These are phyloP conservation scores for Bovichtus variegatus DNA, from an alignment of 2,797 vertebrate genomes.

Conservation along the genomic window DNA sequence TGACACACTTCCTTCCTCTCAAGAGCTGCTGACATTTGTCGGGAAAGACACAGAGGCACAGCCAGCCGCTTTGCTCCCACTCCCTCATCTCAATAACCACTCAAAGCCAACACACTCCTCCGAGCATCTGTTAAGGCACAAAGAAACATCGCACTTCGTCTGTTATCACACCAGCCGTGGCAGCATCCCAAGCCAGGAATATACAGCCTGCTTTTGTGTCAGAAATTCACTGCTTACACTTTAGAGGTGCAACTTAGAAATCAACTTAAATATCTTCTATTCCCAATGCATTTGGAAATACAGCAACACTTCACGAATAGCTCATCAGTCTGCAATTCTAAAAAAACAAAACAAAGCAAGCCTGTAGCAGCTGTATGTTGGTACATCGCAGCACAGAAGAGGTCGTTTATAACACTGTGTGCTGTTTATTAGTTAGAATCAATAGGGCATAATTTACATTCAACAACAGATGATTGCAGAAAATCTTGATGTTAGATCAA, in stretches of 20 bases:
- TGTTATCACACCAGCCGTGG: constrained; percentile 61
- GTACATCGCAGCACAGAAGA: constrained; percentile 25
- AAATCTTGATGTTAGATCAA: constrained; percentile 52
- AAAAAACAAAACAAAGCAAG: no score
- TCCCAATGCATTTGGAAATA: constrained; percentile 10
- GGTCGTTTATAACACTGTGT: constrained; percentile 2
- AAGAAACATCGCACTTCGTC: constrained; percentile 57
- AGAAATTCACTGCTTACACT: constrained; percentile 17
- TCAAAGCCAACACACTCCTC: constrained; percentile 69
- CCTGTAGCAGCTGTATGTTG: constrained; percentile 44
- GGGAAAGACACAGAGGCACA: constrained; percentile 36
- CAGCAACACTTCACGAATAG: constrained; percentile 30
- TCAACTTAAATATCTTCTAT: constrained; percentile 12
- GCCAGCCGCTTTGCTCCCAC: constrained; percentile 46
- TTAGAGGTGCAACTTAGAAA: constrained; percentile 37
- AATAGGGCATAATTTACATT: constrained; percentile 48
- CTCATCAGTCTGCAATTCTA: constrained; percentile 28
- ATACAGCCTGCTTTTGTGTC: constrained; percentile 45
- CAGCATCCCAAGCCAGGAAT: constrained; percentile 47
- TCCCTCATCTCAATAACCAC: constrained; percentile 51
- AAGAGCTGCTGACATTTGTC: constrained; percentile 52
- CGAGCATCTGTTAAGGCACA: constrained; percentile 76
- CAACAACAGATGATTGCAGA: constrained; percentile 47
- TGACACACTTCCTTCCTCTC: constrained; percentile 62
- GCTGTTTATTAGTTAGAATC: constrained; percentile 48